These are phyloP conservation scores for Pristis pectinata DNA, from an alignment of 2,797 vertebrate species.

Conservation along the genomic window DNA sequence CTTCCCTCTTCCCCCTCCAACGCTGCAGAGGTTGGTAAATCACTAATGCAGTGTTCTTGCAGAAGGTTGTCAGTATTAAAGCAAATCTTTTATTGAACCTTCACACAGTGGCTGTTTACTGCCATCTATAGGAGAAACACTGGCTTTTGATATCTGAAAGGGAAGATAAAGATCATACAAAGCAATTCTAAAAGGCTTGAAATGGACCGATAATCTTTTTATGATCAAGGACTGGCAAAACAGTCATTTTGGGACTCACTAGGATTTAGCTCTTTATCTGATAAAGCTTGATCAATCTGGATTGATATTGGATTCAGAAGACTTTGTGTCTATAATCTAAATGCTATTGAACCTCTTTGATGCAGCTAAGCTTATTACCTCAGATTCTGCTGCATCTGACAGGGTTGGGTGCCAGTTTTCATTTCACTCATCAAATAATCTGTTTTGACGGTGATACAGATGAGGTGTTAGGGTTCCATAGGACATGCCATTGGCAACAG, in stretches of 20 bases:
- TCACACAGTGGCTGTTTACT: neutral
- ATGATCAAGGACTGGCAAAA: neutral
- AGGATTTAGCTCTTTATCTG: neutral
- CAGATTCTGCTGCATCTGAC: neutral
- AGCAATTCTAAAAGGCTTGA: neutral
- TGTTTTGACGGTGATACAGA: neutral
- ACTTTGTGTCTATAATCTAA: neutral
- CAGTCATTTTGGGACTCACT: too few species aligned
- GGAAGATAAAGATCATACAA: neutral
- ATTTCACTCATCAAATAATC: neutral
- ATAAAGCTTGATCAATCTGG: neutral
- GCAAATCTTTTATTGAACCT: neutral
- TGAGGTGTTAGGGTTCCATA: neutral
- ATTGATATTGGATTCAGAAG: neutral
- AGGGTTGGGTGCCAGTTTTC: neutral
- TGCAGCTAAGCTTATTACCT: neutral
- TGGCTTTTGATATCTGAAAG: neutral
- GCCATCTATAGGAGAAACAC: neutral
- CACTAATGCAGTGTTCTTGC: neutral
- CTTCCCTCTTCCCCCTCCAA: neutral
- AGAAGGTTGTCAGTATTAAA: neutral
- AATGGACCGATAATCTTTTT: neutral
- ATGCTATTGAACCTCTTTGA: neutral
- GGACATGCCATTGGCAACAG: neutral
- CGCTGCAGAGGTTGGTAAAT: slow-evolving; percentile 10